A percentile compares a stretch with the other conserved stretches of the same genome.
Evolutionary conservation across 1,140 invertebrate species (phyloP).

Genomic region (Micrasema minimum): DNA sequence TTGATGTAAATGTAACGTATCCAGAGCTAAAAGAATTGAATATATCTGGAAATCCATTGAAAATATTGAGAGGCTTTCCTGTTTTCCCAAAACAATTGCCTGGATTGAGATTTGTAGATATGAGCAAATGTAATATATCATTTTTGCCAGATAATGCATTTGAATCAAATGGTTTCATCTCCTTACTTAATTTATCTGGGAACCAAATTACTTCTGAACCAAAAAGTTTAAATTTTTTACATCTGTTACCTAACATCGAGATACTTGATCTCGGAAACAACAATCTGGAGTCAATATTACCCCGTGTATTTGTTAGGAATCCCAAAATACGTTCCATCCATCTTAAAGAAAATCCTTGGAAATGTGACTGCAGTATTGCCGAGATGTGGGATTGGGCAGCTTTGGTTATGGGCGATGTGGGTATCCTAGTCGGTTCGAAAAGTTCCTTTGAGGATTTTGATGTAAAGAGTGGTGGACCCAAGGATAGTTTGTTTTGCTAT

Average conservation of each 20-base stretch:
- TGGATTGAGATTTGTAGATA: conserved; percentile 71
- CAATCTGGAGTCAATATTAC: conserved; percentile 70
- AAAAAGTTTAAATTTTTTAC: conserved; percentile 69
- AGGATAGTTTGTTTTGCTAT: conserved; percentile 73
- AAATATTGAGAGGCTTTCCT: conserved; percentile 68
- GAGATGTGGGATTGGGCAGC: conserved; percentile 80
- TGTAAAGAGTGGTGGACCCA: conserved; percentile 70
- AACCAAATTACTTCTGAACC: conserved; percentile 68
- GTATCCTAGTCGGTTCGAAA: conserved; percentile 73
- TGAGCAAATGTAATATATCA: conserved; percentile 74
- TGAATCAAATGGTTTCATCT: conserved; percentile 71
- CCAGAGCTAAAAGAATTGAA: conserved; percentile 76
- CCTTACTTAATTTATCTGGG: conserved; percentile 71
- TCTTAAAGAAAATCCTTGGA: conserved; percentile 76
- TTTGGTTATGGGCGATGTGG: conserved; percentile 72
- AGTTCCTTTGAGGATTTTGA: conserved; percentile 69
- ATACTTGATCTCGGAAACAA: conserved; percentile 74
- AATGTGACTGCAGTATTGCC: conserved; percentile 75
- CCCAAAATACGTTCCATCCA: conserved; percentile 69
- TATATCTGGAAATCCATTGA: conserved; percentile 75
- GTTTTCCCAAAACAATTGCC: conserved; percentile 74
- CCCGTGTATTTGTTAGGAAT: conserved; percentile 69
- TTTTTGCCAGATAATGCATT: conserved; percentile 73
- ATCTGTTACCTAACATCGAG: conserved; percentile 69
- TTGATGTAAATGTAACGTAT: conserved; percentile 73